A percentile compares a stretch with the other conserved stretches of the same genome.
These are phyloP conservation scores for Caenorhabditis macrosperma DNA, from an alignment of 2,888 invertebrate species.

Conservation along the genomic window DNA sequence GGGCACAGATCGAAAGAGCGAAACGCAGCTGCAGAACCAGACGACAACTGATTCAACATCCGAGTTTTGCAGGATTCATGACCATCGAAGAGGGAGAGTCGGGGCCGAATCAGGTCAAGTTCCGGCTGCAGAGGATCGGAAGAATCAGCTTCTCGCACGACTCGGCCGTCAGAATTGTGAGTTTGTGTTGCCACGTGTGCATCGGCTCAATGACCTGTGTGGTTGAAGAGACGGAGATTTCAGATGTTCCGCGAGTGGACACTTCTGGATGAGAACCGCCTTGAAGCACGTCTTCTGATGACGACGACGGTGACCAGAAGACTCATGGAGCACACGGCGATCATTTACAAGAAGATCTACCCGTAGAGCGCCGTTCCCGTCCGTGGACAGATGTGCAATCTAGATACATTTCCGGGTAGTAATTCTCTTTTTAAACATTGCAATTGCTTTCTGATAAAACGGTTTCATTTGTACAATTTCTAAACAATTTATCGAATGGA, in stretches of 20 bases:
- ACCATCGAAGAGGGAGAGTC: conserved; percentile 77
- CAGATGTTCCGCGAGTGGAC: conserved; percentile 80
- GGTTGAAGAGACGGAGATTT: no score
- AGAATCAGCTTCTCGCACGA: conserved; percentile 78
- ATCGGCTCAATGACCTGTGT: no score
- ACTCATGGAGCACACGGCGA: conserved; percentile 77
- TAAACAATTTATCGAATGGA: background rate
- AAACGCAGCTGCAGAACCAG: background rate
- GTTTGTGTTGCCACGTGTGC: no score
- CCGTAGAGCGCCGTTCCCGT: conserved; percentile 61
- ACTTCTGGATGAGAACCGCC: conserved; percentile 74
- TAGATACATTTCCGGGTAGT: conserved; percentile 8
- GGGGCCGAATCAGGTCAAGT: conserved; percentile 73
- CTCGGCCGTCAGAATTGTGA: conserved; percentile 76
- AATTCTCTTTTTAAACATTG: background rate
- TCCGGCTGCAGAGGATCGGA: conserved; percentile 73
- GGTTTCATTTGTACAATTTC: background rate
- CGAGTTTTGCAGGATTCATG: conserved; percentile 71
- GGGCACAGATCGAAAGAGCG: background rate
- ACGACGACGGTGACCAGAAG: conserved; percentile 74
- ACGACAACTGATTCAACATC: conserved; percentile 19
- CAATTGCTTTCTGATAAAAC: background rate
- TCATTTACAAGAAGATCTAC: conserved; percentile 77
- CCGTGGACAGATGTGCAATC: background rate
- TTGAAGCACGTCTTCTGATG: conserved; percentile 78